These are phyloP conservation scores for Clinocottus analis DNA, from an alignment of 2,113 vertebrate species.

Conservation along the genomic window DNA sequence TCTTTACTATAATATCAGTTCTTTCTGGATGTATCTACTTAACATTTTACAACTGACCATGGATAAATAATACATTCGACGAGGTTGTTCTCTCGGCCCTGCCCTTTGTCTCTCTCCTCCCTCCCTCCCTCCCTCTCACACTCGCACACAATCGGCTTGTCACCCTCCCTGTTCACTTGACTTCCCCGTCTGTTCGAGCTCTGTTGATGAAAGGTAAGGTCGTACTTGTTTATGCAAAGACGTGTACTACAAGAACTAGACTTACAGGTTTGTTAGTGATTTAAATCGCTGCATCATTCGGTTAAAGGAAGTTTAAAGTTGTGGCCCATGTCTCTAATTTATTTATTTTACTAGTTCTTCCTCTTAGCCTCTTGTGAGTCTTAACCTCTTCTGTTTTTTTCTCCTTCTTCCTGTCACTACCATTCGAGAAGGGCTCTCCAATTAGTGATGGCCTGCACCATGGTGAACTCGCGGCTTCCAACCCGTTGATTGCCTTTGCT, in stretches of 20 bases:
- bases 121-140: neutral
- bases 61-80: neutral
- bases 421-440: conserved; percentile 30
- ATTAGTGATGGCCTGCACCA: conserved; percentile 43
- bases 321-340: neutral
- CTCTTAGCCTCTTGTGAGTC: neutral
- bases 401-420: neutral
- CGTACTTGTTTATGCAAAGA: neutral
- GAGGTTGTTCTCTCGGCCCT: conserved; percentile 14
- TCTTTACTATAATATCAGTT: neutral
- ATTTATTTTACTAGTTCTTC: neutral
- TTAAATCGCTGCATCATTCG: neutral
- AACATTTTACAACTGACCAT: neutral
- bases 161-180: conserved; percentile 5
- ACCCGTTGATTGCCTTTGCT: conserved; percentile 15
- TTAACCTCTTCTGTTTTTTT: neutral
- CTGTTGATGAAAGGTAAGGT: conserved; percentile 50
- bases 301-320: neutral
- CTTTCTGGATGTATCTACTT: neutral
- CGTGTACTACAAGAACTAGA: neutral
- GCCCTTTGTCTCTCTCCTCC: conserved; percentile 13
- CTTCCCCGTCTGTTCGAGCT: neutral
- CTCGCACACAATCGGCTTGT: neutral
- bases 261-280: neutral
- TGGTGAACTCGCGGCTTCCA: conserved; percentile 22